phyloP scores from a whole-genome alignment of 2,888 invertebrate species.

The Sinodicranocentrus sp. region DNA sequence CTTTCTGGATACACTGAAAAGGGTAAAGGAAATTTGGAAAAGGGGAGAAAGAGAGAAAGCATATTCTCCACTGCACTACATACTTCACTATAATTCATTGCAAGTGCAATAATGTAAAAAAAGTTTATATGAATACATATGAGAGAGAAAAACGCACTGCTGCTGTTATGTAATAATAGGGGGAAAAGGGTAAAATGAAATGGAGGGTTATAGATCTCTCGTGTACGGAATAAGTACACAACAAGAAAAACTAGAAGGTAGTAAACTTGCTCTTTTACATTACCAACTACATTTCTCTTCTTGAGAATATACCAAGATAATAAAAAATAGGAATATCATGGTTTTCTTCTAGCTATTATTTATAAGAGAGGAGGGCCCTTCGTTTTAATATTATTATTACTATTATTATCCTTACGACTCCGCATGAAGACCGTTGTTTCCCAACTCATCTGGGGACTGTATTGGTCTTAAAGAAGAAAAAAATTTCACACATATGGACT shows the following conservation, averaged over 20 bases:
- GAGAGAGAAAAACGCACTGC: no score
- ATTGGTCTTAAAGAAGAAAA: no score
- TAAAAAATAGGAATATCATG: no score
- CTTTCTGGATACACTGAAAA: no score
- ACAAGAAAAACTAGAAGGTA: slow-evolving; percentile 1
- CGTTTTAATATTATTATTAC: slow-evolving; percentile 21
- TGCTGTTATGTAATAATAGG: no score
- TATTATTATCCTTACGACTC: slow-evolving; percentile 28
- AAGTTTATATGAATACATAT: no score
- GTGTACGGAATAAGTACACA: neutral
- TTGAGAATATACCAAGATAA: no score
- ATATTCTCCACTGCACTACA: neutral
- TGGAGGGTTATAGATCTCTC: slow-evolving; percentile 15
- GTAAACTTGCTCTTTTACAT: neutral
- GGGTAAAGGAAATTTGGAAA: neutral
- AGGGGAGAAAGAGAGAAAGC: slow-evolving; percentile 16
- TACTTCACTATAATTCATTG: no score
- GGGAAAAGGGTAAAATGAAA: neutral
- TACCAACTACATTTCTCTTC: no score
- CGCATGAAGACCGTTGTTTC: slow-evolving; percentile 1
- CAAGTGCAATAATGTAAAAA: neutral
- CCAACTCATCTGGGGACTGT: neutral
- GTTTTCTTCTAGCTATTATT: no score
- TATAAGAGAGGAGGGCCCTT: slow-evolving; percentile 9
- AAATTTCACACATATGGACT: no score